These are phyloP conservation scores for Anadara kagoshimensis DNA, from an alignment of 1,140 invertebrate genomes.

Conservation along the genomic window DNA sequence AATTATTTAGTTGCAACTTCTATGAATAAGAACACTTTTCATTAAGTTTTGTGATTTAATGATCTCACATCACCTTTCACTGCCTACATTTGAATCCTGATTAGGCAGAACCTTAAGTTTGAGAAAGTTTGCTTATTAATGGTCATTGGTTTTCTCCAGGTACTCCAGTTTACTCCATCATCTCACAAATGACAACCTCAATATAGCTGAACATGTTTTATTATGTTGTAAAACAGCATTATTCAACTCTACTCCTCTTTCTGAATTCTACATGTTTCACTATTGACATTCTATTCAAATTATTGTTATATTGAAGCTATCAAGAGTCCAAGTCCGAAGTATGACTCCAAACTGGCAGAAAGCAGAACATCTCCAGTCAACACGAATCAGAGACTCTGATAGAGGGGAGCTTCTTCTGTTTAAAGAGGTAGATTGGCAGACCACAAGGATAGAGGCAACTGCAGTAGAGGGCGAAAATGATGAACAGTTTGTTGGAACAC, in stretches of 20 bases:
- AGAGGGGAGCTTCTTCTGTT: constrained; percentile 95
- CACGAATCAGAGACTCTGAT: constrained; percentile 91
- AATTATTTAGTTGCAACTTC: too few relatives aligned
- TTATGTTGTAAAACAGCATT: too few relatives aligned
- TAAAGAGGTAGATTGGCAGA: constrained; percentile 98
- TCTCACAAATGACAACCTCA: too few relatives aligned
- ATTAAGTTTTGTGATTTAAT: too few relatives aligned
- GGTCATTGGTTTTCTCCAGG: too few relatives aligned
- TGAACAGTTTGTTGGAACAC: constrained; percentile 77
- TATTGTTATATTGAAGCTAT: constrained; percentile 80
- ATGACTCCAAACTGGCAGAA: constrained; percentile 91
- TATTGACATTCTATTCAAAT: neutral
- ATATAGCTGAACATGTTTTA: too few relatives aligned
- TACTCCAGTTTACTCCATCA: too few relatives aligned
- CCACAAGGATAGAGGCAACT: constrained; percentile 92
- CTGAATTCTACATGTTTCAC: neutral
- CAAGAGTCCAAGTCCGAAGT: constrained; percentile 93
- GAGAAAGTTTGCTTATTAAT: too few relatives aligned
- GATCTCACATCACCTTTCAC: too few relatives aligned
- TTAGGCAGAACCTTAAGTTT: too few relatives aligned
- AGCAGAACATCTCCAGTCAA: constrained; percentile 86
- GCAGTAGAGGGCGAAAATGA: constrained; percentile 49
- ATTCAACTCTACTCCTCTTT: neutral
- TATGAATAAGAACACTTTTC: too few relatives aligned
- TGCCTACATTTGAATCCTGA: too few relatives aligned